Evolutionary conservation across 2,888 invertebrate genomes (phyloP).

Genomic region (Psylliodes chrysocephalus): DNA sequence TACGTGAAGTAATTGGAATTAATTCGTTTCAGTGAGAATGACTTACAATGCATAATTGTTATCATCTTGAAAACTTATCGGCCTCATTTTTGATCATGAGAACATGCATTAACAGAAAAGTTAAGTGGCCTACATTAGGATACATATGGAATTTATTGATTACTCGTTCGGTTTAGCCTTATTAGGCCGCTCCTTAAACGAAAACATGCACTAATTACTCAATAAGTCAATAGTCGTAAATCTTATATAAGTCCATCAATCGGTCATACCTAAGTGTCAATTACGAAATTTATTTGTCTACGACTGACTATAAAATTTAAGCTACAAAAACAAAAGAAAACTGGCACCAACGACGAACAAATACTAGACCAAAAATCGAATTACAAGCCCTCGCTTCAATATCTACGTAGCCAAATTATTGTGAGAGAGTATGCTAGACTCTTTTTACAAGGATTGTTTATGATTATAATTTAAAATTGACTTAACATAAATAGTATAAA

Average conservation of each 20-base stretch:
- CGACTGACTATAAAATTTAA: no score
- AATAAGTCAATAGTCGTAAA: background rate
- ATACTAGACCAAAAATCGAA: no score
- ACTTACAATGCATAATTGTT: constrained; percentile 39
- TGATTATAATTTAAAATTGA: no score
- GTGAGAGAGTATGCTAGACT: no score
- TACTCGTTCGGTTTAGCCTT: constrained; percentile 10
- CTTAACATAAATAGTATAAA: no score
- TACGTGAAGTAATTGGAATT: constrained; percentile 35
- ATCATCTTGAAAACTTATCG: constrained; percentile 32
- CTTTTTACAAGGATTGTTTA: no score
- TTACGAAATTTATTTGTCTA: no score
- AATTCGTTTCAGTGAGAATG: constrained; percentile 31
- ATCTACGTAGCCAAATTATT: no score
- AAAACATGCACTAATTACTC: background rate
- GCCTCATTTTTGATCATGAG: constrained; percentile 31
- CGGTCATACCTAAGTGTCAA: background rate
- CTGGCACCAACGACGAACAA: no score
- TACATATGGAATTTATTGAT: constrained; percentile 1
- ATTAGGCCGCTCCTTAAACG: constrained; percentile 13
- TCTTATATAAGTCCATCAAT: background rate
- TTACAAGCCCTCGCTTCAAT: no score
- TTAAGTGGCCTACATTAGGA: constrained; percentile 8
- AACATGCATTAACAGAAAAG: constrained; percentile 15
- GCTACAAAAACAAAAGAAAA: no score